Evolutionary conservation across 2,797 vertebrate genomes (phyloP), one percentile per base, ranked within the genome.

Genomic region (Fundulus diaphanus): DNA sequence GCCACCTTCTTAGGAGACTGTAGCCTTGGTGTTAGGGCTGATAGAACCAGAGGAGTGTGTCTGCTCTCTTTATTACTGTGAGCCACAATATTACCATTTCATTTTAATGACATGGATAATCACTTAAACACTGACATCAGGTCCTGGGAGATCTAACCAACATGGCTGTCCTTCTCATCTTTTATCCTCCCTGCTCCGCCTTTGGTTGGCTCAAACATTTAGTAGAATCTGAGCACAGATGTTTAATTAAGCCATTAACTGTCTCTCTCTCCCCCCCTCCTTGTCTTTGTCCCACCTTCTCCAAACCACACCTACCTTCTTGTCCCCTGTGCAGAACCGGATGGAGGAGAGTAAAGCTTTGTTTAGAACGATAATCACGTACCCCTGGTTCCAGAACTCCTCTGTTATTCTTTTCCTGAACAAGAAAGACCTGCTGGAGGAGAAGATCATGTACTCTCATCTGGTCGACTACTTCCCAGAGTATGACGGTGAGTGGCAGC

Each of bases 321-420:
- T 46, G 1, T 16, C 63, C 15, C 56, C 72, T 35, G 22, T 75
- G n/a, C 57, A 99, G 98, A 99, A 99, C 92, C 98, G 98, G 44
- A 99, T 99, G 98, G 98, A 99, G 86, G 98, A 99, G 94, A 99
- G 98, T 90, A 99, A 99, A 94, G 98, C 98, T 48, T 95, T 99
- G 75, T 99, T 99, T 88, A 95, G 97, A 92, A 99, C 98, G 79
- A 99, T 99, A 90, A 97, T 99, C 93, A 99, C 98, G 68, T 99
- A 99, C 73, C 98, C 98, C 16, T 99, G 98, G 98, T 99, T 99
- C 95, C 98, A 99, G 89, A 99, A 98, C 93, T 99, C 98, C 49
- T 99, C 98, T 0, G 98, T 99, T 91, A 99, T 99, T 88, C 96
- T 99, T 81, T 99, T 99, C 93, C 97, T 99, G 86, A 99, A 99